Evolutionary conservation across 2,888 invertebrate species (phyloP).

Genomic region (Anodontia alba): DNA sequence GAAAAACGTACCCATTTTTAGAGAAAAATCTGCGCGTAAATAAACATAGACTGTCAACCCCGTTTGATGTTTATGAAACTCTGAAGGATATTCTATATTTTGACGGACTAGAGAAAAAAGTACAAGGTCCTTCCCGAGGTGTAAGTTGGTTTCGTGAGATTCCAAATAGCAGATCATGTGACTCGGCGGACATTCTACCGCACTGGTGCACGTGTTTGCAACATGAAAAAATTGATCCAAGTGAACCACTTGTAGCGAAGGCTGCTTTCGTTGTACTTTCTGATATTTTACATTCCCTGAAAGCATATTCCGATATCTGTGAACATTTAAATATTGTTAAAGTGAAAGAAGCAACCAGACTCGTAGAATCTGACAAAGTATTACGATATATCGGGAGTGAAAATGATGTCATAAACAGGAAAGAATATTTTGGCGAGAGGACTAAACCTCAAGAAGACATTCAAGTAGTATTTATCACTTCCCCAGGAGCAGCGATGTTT

Average conservation of each 20-base stretch:
- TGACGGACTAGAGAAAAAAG: slow-evolving; percentile 34
- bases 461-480: slow-evolving; percentile 88
- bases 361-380: slow-evolving; percentile 65
- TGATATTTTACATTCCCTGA: slow-evolving; percentile 89
- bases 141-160: slow-evolving; percentile 91
- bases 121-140: slow-evolving; percentile 51
- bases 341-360: slow-evolving; percentile 89
- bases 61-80: slow-evolving; percentile 93
- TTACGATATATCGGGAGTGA: slow-evolving; percentile 71
- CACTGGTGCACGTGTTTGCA: slow-evolving; percentile 96
- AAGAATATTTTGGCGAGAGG: slow-evolving; percentile 45
- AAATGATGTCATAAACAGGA: slow-evolving; percentile 74
- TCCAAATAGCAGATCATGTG: slow-evolving; percentile 90
- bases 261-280: slow-evolving; percentile 88
- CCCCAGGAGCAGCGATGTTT: slow-evolving; percentile 90
- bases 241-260: slow-evolving; percentile 87
- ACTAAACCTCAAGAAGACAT: slow-evolving; percentile 80
- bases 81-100: slow-evolving; percentile 88
- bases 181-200: slow-evolving; percentile 90
- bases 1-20: slow-evolving; percentile 87
- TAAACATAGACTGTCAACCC: slow-evolving; percentile 89
- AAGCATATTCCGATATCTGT: slow-evolving; percentile 71
- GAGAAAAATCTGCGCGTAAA: slow-evolving; percentile 89
- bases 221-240: slow-evolving; percentile 87
- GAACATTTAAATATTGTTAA: slow-evolving; percentile 87